Evolutionary conservation across 2,888 invertebrate species (phyloP).

Genomic region (Acronicta alni): DNA sequence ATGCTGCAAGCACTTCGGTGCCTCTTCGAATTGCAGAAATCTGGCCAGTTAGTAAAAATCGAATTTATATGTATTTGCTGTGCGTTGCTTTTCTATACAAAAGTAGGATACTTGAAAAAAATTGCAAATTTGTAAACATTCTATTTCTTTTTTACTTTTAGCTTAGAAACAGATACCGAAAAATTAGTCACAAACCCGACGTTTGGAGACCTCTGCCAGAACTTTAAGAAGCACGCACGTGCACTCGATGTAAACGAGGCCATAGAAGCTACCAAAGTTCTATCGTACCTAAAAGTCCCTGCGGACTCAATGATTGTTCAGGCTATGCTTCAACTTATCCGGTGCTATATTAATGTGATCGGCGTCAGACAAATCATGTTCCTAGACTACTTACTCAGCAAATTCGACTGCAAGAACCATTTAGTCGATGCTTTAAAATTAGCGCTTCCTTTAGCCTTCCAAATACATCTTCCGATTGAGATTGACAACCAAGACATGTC

Average conservation of each 20-base stretch:
- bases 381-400: conserved; percentile 88
- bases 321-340: conserved; percentile 90
- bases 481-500: conserved; percentile 87
- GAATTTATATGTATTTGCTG: not conserved
- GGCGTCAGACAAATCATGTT: conserved; percentile 90
- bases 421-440: conserved; percentile 90
- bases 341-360: conserved; percentile 90
- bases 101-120: too few species aligned
- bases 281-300: conserved; percentile 89
- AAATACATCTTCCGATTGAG: conserved; percentile 89
- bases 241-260: conserved; percentile 86
- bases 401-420: conserved; percentile 85
- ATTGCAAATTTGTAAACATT: too few species aligned
- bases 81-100: too few species aligned
- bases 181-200: conserved; percentile 86
- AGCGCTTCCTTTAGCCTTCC: conserved; percentile 91
- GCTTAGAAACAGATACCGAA: conserved; percentile 71
- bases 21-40: conserved; percentile 88
- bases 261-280: conserved; percentile 89
- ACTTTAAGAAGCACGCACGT: conserved; percentile 87
- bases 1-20: conserved; percentile 88
- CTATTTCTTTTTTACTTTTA: conserved; percentile 34
- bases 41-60: conserved; percentile 74
- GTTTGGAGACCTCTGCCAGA: conserved; percentile 89
- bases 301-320: conserved; percentile 89